Conservation (phyloP, 1,140 invertebrate genomes). For the Brachionus manjavacas region DNA sequence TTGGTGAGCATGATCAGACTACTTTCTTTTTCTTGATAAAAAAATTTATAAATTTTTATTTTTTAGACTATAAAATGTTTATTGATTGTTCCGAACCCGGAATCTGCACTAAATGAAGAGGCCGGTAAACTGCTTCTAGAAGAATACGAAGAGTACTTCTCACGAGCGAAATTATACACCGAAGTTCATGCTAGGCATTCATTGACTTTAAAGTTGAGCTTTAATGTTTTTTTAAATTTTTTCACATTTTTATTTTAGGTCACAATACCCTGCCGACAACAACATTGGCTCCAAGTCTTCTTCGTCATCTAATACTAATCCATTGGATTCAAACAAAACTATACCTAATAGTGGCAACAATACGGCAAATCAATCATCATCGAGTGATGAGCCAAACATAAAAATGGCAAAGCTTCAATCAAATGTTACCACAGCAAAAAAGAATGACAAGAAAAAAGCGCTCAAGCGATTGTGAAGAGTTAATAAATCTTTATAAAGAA, state of each 20-base stretch:
- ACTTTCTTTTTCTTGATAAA: slow-evolving; percentile 42
- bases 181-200: slow-evolving; percentile 76
- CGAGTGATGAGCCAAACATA: slow-evolving; percentile 34
- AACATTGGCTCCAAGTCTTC: slow-evolving; percentile 32
- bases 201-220: slow-evolving; percentile 53
- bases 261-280: slow-evolving; percentile 44
- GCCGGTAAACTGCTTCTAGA: slow-evolving; percentile 82
- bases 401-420: slow-evolving; percentile 39
- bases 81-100: slow-evolving; percentile 85
- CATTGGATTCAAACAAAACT: slow-evolving; percentile 36
- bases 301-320: slow-evolving; percentile 20
- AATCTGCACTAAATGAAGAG: slow-evolving; percentile 88
- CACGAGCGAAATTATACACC: slow-evolving; percentile 84
- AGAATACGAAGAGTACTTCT: slow-evolving; percentile 82
- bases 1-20: slow-evolving; percentile 62
- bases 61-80: slow-evolving; percentile 81
- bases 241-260: neutral
- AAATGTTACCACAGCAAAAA: slow-evolving; percentile 23
- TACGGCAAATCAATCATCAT: neutral
- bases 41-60: slow-evolving; percentile 41
- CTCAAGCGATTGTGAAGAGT: slow-evolving; percentile 33
- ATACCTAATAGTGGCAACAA: slow-evolving; percentile 24
- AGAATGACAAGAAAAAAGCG: slow-evolving; percentile 41
- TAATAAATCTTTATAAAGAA: neutral
- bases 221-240: neutral